These are phyloP conservation scores for Leptodactylus fallax DNA, from an alignment of 2,797 vertebrate species.

Conservation along the genomic window DNA sequence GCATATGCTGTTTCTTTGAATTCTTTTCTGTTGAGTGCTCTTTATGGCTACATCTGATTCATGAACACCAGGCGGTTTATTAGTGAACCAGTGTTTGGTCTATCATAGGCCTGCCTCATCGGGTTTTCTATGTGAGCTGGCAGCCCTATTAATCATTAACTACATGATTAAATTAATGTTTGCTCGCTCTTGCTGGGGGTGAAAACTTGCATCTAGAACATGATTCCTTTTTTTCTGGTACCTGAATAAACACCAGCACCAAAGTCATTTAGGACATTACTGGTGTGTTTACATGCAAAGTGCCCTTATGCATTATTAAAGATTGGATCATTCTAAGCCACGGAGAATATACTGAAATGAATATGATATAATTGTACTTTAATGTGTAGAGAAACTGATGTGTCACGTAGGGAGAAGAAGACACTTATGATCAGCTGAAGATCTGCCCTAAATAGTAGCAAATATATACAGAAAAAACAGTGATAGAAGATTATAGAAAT, in stretches of 20 bases:
- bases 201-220: slow-evolving; percentile 57
- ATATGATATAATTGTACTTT: not conserved
- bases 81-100: slow-evolving; percentile 48
- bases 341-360: slow-evolving; percentile 59
- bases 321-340: slow-evolving; percentile 59
- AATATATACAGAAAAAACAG: not conserved
- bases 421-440: not conserved
- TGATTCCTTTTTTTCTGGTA: slow-evolving; percentile 60
- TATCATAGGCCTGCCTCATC: slow-evolving; percentile 55
- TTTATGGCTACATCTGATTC: not conserved
- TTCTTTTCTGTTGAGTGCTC: not conserved
- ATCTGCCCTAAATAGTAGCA: not conserved
- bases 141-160: slow-evolving; percentile 78
- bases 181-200: slow-evolving; percentile 66
- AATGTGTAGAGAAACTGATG: not conserved
- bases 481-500: not conserved
- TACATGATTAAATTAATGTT: slow-evolving; percentile 69
- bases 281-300: slow-evolving; percentile 67
- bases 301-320: slow-evolving; percentile 68
- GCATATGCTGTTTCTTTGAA: not conserved
- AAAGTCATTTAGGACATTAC: slow-evolving; percentile 64
- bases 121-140: slow-evolving; percentile 52
- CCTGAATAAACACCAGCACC: slow-evolving; percentile 59
- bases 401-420: not conserved
- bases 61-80: not conserved